phyloP scores from a whole-genome alignment of 1,140 invertebrate genomes.

The Spodoptera litura region DNA sequence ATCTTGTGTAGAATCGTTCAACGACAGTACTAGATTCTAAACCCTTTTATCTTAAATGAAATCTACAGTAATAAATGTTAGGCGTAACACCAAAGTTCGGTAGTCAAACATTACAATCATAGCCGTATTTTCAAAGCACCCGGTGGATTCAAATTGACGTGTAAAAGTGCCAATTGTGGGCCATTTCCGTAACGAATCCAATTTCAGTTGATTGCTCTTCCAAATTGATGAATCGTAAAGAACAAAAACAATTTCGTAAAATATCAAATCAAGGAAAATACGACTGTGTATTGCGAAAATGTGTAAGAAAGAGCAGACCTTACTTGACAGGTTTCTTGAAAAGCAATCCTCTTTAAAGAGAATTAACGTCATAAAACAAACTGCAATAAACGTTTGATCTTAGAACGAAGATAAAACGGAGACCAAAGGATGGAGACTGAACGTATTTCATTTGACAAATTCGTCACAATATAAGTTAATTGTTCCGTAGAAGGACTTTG shows the following conservation, averaged over 20 bases:
- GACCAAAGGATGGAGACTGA: slow-evolving; percentile 11
- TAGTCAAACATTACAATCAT: slow-evolving; percentile 51
- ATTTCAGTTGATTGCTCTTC: slow-evolving; percentile 55
- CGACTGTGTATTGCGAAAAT: slow-evolving; percentile 41
- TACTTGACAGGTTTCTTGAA: slow-evolving; percentile 30
- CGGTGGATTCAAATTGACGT: slow-evolving; percentile 53
- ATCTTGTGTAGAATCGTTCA: slow-evolving; percentile 2
- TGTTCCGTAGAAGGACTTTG: slow-evolving; percentile 1
- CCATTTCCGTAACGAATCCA: slow-evolving; percentile 58
- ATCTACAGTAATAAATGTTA: slow-evolving; percentile 10
- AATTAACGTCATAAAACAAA: slow-evolving; percentile 43
- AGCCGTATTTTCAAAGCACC: slow-evolving; percentile 44
- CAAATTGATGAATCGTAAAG: slow-evolving; percentile 59
- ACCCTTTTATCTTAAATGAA: not conserved
- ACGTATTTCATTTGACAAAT: slow-evolving; percentile 19
- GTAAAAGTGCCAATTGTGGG: slow-evolving; percentile 58
- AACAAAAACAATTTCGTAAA: slow-evolving; percentile 56
- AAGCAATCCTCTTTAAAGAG: slow-evolving; percentile 44
- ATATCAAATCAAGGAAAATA: slow-evolving; percentile 53
- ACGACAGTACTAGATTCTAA: not conserved
- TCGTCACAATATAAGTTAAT: slow-evolving; percentile 5
- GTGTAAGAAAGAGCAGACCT: slow-evolving; percentile 31
- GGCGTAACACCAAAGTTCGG: slow-evolving; percentile 16
- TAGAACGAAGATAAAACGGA: slow-evolving; percentile 31
- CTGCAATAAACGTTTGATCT: slow-evolving; percentile 45